Evolutionary conservation across 2,797 vertebrate genomes (phyloP).

Genomic region (Pelochelys cantorii): DNA sequence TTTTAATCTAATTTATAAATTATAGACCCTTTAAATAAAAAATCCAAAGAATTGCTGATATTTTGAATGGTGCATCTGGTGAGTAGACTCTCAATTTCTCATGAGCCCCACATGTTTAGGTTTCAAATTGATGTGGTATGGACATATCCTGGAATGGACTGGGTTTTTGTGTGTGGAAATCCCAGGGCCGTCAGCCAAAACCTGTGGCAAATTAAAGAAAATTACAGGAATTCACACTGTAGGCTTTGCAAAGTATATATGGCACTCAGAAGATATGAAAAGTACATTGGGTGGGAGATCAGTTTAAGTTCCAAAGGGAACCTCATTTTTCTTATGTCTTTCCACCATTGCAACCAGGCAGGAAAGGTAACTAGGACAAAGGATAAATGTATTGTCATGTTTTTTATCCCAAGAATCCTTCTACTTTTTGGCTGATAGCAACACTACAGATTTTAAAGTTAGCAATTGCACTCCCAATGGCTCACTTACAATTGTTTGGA

Average conservation of each 20-base stretch:
- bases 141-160: background rate
- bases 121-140: background rate
- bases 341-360: background rate
- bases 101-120: background rate
- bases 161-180: background rate
- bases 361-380: background rate
- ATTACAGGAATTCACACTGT: background rate
- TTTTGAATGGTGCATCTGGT: background rate
- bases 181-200: background rate
- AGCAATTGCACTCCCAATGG: background rate
- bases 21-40: background rate
- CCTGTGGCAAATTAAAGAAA: background rate
- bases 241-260: background rate
- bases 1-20: background rate
- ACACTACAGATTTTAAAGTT: too few species aligned
- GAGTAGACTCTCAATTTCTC: background rate
- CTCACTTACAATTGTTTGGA: background rate
- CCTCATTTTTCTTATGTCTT: background rate
- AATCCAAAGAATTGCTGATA: background rate
- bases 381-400: background rate
- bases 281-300: background rate
- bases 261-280: background rate
- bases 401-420: background rate
- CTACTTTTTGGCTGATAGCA: background rate
- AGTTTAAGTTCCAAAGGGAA: background rate